A percentile compares a stretch with the other conserved stretches of the same genome.
Evolutionary conservation across 2,797 vertebrate species (phyloP).

Genomic region (Rhinatrema bivittatum): DNA sequence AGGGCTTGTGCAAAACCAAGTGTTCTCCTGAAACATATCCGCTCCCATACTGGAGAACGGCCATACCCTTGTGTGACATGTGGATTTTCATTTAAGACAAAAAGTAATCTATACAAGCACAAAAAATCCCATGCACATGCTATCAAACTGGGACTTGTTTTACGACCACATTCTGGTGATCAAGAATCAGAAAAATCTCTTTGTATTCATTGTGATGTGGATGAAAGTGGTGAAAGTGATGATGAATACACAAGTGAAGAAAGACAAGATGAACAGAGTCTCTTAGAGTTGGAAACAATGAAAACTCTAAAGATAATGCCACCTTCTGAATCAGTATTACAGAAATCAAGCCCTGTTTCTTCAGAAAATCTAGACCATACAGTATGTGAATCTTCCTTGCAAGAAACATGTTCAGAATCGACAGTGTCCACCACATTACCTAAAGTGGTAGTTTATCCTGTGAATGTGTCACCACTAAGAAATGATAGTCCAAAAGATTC

Average conservation of each 20-base stretch:
- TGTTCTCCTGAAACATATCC: slow-evolving; percentile 93
- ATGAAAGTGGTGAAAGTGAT: slow-evolving; percentile 90
- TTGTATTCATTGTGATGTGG: slow-evolving; percentile 80
- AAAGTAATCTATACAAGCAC: slow-evolving; percentile 98
- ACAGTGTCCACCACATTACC: slow-evolving; percentile 75
- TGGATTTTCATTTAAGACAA: slow-evolving; percentile 98
- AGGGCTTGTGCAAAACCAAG: slow-evolving; percentile 95
- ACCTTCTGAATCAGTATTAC: slow-evolving; percentile 50
- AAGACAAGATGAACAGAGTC: slow-evolving; percentile 46
- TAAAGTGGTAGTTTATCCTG: slow-evolving; percentile 90
- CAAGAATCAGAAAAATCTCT: slow-evolving; percentile 88
- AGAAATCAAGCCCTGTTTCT: slow-evolving; percentile 50
- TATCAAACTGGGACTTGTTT: slow-evolving; percentile 87
- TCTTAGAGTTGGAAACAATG: slow-evolving; percentile 65
- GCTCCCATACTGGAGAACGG: slow-evolving; percentile 94
- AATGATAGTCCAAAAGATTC: slow-evolving; percentile 77
- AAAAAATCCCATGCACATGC: slow-evolving; percentile 97
- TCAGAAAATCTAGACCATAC: slow-evolving; percentile 55
- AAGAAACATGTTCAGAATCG: slow-evolving; percentile 59
- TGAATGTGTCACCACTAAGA: slow-evolving; percentile 77
- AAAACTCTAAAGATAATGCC: slow-evolving; percentile 60
- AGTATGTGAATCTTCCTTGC: slow-evolving; percentile 46
- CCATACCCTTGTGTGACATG: slow-evolving; percentile 94
- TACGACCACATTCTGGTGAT: slow-evolving; percentile 75
- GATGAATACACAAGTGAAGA: slow-evolving; percentile 80